phyloP scores from a whole-genome alignment of 2,797 vertebrate species.

The Pseudomugil gertrudae region DNA sequence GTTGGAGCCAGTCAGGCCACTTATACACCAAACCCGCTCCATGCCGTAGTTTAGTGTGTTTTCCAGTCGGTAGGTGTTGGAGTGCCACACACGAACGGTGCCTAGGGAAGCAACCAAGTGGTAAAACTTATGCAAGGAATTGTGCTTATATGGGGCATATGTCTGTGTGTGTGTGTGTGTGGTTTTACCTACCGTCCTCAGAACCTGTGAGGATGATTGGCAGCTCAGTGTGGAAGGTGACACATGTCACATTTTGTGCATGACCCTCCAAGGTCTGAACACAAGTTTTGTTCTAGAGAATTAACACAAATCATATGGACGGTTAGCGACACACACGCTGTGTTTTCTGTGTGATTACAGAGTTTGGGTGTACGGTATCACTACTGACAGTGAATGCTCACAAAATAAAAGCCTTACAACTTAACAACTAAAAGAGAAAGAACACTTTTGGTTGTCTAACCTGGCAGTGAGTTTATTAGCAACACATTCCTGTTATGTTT shows the following conservation, averaged over 20 bases:
- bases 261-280: constrained; percentile 97
- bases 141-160: background rate
- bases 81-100: constrained; percentile 97
- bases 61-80: constrained; percentile 95
- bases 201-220: constrained; percentile 98
- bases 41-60: constrained; percentile 97
- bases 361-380: background rate
- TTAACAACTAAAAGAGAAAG: too few relatives aligned
- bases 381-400: background rate
- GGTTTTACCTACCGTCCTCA: constrained; percentile 88
- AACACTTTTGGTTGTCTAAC: background rate
- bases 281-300: constrained; percentile 91
- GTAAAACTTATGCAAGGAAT: background rate
- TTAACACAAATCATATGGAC: background rate
- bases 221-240: constrained; percentile 75
- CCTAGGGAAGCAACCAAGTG: constrained; percentile 73
- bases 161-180: background rate
- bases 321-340: background rate
- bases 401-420: background rate
- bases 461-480: background rate
- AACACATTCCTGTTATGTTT: background rate
- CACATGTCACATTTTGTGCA: constrained; percentile 94
- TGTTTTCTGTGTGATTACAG: background rate
- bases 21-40: constrained; percentile 98
- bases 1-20: constrained; percentile 94